phyloP scores from a whole-genome alignment of 1,140 invertebrate genomes.

The Apis mellifera region DNA sequence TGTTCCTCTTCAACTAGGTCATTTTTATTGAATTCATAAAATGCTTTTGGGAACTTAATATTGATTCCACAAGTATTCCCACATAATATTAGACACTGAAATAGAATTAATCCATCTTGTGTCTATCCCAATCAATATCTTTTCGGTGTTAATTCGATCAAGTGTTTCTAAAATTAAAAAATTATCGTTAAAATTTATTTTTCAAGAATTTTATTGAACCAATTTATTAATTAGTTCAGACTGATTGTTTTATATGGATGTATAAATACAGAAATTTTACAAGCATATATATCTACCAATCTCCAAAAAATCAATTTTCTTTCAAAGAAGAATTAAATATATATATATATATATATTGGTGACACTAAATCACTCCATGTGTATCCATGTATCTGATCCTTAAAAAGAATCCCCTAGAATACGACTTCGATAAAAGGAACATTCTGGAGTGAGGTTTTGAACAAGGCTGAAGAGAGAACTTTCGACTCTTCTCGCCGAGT shows the following conservation, averaged over 20 bases:
- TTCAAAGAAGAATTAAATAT: constrained; percentile 2
- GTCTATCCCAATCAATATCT: not conserved
- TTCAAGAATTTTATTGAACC: not conserved
- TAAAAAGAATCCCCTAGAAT: constrained; percentile 37
- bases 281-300: not conserved
- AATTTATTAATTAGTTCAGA: too few relatives aligned
- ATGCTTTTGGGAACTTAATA: constrained; percentile 23
- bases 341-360: too few relatives aligned
- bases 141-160: not conserved
- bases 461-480: constrained; percentile 36
- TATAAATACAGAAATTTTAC: too few relatives aligned
- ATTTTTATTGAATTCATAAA: constrained; percentile 27
- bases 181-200: not conserved
- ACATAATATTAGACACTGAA: not conserved
- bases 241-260: too few relatives aligned
- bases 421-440: constrained; percentile 48
- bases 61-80: not conserved
- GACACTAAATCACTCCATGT: not conserved
- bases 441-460: constrained; percentile 42
- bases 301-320: not conserved
- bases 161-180: not conserved
- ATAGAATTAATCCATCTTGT: not conserved
- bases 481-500: constrained; percentile 49
- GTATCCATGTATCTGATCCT: not conserved
- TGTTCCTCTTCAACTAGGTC: constrained; percentile 13